These are phyloP conservation scores for Rousettus madagascariensis DNA, from an alignment of 2,797 vertebrate genomes.

Conservation along the genomic window DNA sequence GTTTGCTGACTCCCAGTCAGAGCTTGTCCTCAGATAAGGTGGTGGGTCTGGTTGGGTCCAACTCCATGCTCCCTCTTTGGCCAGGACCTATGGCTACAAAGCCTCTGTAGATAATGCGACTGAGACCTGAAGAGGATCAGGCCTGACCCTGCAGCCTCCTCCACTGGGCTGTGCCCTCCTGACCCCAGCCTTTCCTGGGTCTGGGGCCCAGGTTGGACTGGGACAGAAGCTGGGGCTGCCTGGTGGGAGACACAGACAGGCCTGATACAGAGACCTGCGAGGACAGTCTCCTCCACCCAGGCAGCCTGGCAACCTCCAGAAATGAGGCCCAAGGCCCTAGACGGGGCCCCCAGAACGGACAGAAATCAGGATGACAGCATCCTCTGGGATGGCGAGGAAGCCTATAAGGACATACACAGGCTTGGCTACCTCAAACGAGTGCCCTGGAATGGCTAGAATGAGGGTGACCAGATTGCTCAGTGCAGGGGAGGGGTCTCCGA, in stretches of 20 bases:
- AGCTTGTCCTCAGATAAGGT: background rate
- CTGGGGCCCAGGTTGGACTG: too few species aligned
- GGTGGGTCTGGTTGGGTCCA: background rate
- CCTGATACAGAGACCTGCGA: background rate
- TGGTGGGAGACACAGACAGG: background rate
- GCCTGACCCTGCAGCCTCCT: background rate
- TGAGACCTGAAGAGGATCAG: background rate
- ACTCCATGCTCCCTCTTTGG: background rate
- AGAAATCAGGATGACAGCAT: background rate
- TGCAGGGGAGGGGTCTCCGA: background rate
- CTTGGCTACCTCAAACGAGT: background rate
- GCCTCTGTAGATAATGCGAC: background rate
- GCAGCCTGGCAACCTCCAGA: background rate
- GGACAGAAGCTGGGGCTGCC: background rate
- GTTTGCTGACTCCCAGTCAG: background rate
- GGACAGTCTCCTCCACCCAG: background rate
- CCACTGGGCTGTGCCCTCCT: background rate
- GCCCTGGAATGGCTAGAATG: background rate
- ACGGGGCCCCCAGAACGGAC: background rate
- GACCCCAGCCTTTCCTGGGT: background rate
- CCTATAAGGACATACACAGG: background rate
- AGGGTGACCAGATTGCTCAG: rapidly evolving
- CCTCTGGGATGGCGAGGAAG: background rate
- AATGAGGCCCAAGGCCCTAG: background rate
- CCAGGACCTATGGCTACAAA: background rate